A percentile compares a stretch with the other conserved stretches of the same genome.
phyloP scores from a whole-genome alignment of 1,140 invertebrate genomes.

The Cydia fagiglandana region DNA sequence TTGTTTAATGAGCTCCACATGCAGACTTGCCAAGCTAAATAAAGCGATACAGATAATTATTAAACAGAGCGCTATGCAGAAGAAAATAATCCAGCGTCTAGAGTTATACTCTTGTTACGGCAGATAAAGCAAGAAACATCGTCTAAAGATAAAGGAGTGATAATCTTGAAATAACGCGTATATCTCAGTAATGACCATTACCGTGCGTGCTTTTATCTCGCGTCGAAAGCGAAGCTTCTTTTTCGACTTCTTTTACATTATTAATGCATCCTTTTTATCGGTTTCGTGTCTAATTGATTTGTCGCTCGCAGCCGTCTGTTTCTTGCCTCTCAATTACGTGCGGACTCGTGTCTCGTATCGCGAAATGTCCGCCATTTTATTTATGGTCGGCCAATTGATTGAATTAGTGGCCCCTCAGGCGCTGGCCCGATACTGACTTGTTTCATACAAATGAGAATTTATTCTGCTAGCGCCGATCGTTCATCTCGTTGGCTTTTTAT shows the following conservation, averaged over 20 bases:
- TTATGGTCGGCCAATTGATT: constrained; percentile 75
- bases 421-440: constrained; percentile 55
- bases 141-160: constrained; percentile 3
- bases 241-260: constrained; percentile 51
- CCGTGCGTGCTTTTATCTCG: constrained; percentile 36
- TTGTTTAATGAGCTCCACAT: constrained; percentile 5
- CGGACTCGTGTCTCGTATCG: constrained; percentile 59
- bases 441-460: constrained; percentile 59
- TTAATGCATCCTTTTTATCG: constrained; percentile 73
- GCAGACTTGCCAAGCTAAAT: constrained; percentile 21
- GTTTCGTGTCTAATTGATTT: constrained; percentile 69
- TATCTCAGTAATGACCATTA: constrained; percentile 44
- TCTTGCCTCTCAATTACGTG: constrained; percentile 72
- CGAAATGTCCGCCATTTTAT: constrained; percentile 65
- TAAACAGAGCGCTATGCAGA: constrained; percentile 3
- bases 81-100: constrained; percentile 14
- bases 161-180: constrained; percentile 31
- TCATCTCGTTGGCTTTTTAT: constrained; percentile 42
- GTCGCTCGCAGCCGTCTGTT: constrained; percentile 65
- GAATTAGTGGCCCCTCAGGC: constrained; percentile 73
- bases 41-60: constrained; percentile 20
- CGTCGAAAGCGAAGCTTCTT: constrained; percentile 45
- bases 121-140: constrained; percentile 25
- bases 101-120: constrained; percentile 21
- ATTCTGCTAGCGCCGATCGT: constrained; percentile 50